Evolutionary conservation across 2,113 vertebrate genomes (phyloP), one percentile per base, ranked within the genome.

Genomic region (Hippocampus abdominalis): DNA sequence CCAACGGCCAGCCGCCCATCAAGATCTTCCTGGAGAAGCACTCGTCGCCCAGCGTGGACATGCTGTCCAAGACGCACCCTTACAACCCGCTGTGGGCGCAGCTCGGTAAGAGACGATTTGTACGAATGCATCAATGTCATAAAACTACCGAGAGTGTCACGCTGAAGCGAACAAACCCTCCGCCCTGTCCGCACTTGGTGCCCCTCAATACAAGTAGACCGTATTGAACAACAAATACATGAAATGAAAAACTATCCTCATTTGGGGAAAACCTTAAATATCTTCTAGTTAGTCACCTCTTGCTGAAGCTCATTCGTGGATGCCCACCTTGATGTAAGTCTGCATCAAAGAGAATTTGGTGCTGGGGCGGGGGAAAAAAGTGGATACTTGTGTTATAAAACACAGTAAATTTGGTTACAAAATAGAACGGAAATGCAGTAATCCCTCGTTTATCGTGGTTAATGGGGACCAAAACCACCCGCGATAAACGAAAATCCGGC

Each of bases 51-150:
- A 98, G 95, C 9, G 96, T 99, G 66, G 95, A 98, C 91, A 94
- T 97, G 96, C 91, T 99, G 92, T 96, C 96, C 68, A 98, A 98
- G 87, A 96, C 94, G 20, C 96, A 99, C 76, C 97, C 97, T 0
- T 99, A 99, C 89, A 99, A 99, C 88, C 97, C 97, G 0, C 92
- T 99, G 11, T 99, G 97, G 97, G 97, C 97, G 61, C 97, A 99
- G 81, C 91, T 99, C 0, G 97, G 97, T 99, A 92, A 44, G 93
- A 29, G 23, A 60, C 9, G 6, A 8, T 51, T 20, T 51, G 6
- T 51, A 7, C 21, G 18, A 4, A 21, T 46, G 44, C 7, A 46
- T 46, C 12, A 46, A 46, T 4, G 18, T 6, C 20, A 51, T 20
- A 1, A 51, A 51, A 51, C 0, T 1, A 51, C 48, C 1, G 13